Conservation (phyloP, 2,797 vertebrate genomes). For the Knipowitschia caucasica region DNA sequence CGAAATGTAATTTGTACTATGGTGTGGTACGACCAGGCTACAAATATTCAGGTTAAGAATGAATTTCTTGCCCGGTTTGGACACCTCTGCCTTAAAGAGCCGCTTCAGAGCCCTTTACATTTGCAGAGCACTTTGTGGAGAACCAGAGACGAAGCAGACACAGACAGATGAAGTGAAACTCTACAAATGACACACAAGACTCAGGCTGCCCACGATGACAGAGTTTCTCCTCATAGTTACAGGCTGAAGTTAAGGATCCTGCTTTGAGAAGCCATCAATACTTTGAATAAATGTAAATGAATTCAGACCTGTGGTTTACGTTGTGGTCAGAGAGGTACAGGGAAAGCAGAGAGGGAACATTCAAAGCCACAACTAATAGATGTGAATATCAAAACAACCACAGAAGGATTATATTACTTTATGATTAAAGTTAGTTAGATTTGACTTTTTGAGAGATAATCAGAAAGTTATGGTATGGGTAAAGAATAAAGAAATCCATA, state of each 20-base stretch:
- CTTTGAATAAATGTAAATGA: slow-evolving; percentile 39
- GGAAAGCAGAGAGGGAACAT: slow-evolving; percentile 26
- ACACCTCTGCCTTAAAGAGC: slow-evolving; percentile 15
- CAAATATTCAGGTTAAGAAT: too few species aligned
- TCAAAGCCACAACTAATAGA: slow-evolving; percentile 28
- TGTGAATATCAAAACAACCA: slow-evolving; percentile 33
- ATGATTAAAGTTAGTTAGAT: slow-evolving; percentile 11
- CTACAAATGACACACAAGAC: slow-evolving; percentile 42
- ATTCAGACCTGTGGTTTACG: slow-evolving; percentile 42
- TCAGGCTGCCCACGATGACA: slow-evolving; percentile 21
- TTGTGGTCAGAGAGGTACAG: slow-evolving; percentile 41
- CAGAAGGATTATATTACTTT: slow-evolving; percentile 47
- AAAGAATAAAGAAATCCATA: too few species aligned
- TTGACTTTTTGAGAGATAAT: slow-evolving; percentile 39
- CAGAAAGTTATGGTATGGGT: too few species aligned
- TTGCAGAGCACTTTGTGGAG: slow-evolving; percentile 29
- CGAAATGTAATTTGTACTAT: too few species aligned
- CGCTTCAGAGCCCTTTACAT: slow-evolving; percentile 29
- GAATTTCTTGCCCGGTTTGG: too few species aligned
- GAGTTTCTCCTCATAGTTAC: slow-evolving; percentile 39
- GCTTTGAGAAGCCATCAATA: slow-evolving; percentile 18
- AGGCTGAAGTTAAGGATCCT: slow-evolving; percentile 20
- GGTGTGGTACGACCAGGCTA: too few species aligned
- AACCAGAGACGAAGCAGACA: slow-evolving; percentile 34
- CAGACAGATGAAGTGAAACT: slow-evolving; percentile 43